A percentile compares a stretch with the other conserved stretches of the same genome.
Evolutionary conservation across 2,888 invertebrate genomes (phyloP).

Genomic region (Seira sanloemensis): DNA sequence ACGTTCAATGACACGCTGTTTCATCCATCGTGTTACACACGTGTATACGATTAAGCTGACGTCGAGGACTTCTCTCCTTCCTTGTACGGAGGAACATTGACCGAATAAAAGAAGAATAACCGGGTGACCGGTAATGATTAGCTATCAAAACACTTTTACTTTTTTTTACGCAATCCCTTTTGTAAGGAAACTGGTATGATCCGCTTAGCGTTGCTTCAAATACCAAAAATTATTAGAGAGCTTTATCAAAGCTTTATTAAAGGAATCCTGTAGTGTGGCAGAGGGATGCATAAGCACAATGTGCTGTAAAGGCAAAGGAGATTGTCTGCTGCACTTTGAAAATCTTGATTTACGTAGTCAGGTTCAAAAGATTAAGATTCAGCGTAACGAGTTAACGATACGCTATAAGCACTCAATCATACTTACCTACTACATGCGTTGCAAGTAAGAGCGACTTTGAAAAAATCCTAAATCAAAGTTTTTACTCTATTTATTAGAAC

Average conservation of each 20-base stretch:
- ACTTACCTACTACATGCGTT: too few species aligned
- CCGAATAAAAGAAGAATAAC: conserved; percentile 43
- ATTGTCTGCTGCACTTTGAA: not conserved
- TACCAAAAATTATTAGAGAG: not conserved
- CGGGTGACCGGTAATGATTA: conserved; percentile 44
- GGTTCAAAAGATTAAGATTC: too few species aligned
- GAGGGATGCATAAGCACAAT: not conserved
- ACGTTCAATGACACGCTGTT: conserved; percentile 52
- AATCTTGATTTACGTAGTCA: too few species aligned
- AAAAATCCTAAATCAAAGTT: too few species aligned
- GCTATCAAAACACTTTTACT: conserved; percentile 46
- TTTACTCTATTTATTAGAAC: too few species aligned
- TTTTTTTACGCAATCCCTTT: conserved; percentile 19
- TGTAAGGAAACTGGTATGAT: conserved; percentile 54
- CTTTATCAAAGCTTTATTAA: not conserved
- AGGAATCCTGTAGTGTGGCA: not conserved
- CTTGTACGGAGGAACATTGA: conserved; percentile 16
- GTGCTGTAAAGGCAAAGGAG: not conserved
- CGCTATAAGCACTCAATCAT: too few species aligned
- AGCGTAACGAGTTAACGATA: too few species aligned
- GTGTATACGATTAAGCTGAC: conserved; percentile 14
- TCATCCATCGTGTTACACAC: conserved; percentile 13
- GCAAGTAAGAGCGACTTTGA: too few species aligned
- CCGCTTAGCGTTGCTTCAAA: conserved; percentile 16
- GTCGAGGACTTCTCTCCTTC: not conserved